A percentile compares a stretch with the other conserved stretches of the same genome.
These are phyloP conservation scores for Chloroclysta siterata DNA, from an alignment of 2,888 invertebrate species.

Conservation along the genomic window DNA sequence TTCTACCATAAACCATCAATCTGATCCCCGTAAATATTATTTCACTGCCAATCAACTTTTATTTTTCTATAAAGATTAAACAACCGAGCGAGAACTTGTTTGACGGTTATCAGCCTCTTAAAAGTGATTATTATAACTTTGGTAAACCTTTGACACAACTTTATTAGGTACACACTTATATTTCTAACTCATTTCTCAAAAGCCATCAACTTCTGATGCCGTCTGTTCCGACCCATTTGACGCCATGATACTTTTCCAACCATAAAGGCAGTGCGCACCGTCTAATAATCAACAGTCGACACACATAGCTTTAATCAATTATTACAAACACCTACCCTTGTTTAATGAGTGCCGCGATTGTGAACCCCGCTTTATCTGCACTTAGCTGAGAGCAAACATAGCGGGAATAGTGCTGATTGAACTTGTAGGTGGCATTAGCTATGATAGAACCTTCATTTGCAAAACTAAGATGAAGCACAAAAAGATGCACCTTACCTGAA, in stretches of 20 bases:
- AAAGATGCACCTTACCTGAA: too few species aligned
- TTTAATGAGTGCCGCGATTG: slow-evolving; percentile 59
- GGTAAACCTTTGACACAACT: too few species aligned
- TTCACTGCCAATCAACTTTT: too few species aligned
- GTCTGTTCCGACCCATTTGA: background rate
- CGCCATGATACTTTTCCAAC: slow-evolving; percentile 24
- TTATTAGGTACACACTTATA: too few species aligned
- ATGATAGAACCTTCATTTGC: background rate
- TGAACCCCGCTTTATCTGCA: slow-evolving; percentile 54
- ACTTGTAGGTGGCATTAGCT: background rate
- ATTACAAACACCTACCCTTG: slow-evolving; percentile 63
- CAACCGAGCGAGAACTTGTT: too few species aligned
- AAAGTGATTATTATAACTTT: too few species aligned
- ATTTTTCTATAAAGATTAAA: too few species aligned
- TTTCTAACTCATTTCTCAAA: background rate
- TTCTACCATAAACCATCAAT: too few species aligned
- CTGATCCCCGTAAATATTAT: too few species aligned
- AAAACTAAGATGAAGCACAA: too few species aligned
- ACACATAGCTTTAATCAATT: slow-evolving; percentile 65
- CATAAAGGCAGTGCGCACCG: slow-evolving; percentile 22
- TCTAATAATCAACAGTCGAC: slow-evolving; percentile 34
- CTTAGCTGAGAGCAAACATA: slow-evolving; percentile 46
- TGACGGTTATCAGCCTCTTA: too few species aligned
- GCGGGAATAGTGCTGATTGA: background rate
- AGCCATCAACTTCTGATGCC: background rate